Evolutionary conservation across 2,113 vertebrate species (phyloP), one percentile per base, ranked within the genome.

Genomic region (Scomber scombrus): DNA sequence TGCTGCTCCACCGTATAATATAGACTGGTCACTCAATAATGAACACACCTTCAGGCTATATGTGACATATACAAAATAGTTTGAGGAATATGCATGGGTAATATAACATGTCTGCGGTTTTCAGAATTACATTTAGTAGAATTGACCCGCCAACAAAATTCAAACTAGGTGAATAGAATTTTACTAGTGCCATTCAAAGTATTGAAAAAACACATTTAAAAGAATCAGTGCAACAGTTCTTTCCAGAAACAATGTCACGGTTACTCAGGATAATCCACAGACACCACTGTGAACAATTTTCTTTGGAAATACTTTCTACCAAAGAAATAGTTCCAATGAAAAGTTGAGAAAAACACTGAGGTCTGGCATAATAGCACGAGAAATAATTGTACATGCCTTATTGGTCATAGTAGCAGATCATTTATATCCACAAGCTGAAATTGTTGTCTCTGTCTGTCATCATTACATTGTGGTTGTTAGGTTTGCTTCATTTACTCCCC

Each of bases 401-500:
- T 66, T 52, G 66, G 52, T 72, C 10, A 11, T 26, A 43, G 57
- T 73, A 71, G 40, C 52, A 70, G 67, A 75, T 83, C 11, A 63
- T 81, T 40, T 65, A 29, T 58, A 76, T 86, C 78, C 56, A 64
- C 11, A 1, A 81, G 69, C 45, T 82, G 23, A 46, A 81, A 79
- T 21, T n/a, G 61, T 70, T 70, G n/a, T 87, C 60, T 88, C 72
- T 78, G 75, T 82, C 29, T 74, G 72, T 88, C 65, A 72, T 89
- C 65, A 64, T 66, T 78, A n/a, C 71, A 64, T 74, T 63, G 77
- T 56, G 45, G 63, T 74, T 78, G 57, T 71, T 64, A 58, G 72
- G 77, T 91, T 87, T 81, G 76, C 88, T 78, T 91, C 87, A 89
- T 79, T 90, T 80, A 78, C 76, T 86, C 75, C 67, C 51, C 71